Conservation (phyloP, 35 echinoderm and acorn worm species). For the Lytechinus variegatus region DNA sequence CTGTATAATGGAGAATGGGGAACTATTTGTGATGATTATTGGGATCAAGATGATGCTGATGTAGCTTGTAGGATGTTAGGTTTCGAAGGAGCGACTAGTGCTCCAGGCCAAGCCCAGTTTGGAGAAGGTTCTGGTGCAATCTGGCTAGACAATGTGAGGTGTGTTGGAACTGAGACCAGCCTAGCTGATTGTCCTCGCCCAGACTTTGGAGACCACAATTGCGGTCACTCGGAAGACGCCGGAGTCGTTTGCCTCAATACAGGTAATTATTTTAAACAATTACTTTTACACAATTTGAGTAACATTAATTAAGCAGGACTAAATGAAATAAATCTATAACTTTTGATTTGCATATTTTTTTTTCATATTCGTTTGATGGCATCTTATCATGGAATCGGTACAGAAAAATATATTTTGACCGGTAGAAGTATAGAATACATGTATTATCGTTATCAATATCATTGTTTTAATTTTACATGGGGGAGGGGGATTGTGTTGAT, state of each 20-base stretch:
- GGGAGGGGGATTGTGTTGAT: too few relatives aligned
- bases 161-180: background rate
- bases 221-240: background rate
- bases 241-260: background rate
- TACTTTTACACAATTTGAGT: too few relatives aligned
- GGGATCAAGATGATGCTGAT: background rate
- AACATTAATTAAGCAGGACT: too few relatives aligned
- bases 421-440: too few relatives aligned
- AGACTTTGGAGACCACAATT: background rate
- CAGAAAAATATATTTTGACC: too few relatives aligned
- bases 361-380: too few relatives aligned
- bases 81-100: background rate
- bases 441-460: too few relatives aligned
- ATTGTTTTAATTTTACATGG: too few relatives aligned
- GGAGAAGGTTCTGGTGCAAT: background rate
- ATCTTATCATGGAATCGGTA: too few relatives aligned
- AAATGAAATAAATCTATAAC: too few relatives aligned
- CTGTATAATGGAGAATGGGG: background rate
- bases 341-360: too few relatives aligned
- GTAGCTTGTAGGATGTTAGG: background rate
- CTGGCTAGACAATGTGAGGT: background rate
- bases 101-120: background rate
- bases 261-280: background rate
- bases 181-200: background rate
- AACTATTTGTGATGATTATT: background rate